Evolutionary conservation across 2,797 vertebrate species (phyloP).

Genomic region (Lophius americanus): DNA sequence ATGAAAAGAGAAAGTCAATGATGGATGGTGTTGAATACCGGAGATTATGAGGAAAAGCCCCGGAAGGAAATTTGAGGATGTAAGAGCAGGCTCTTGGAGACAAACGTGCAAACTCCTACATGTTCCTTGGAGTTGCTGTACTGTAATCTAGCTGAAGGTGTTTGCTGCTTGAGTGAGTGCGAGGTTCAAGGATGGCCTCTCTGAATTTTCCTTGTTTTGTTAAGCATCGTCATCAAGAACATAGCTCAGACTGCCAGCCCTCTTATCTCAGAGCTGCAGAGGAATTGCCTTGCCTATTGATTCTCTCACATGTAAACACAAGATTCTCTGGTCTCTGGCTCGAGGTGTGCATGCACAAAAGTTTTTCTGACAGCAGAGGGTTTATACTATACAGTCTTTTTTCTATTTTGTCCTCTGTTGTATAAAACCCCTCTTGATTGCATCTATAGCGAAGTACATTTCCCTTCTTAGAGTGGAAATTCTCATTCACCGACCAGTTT

Average conservation of each 20-base stretch:
- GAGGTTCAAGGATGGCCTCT: constrained; percentile 54
- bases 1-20: constrained; percentile 10
- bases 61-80: constrained; percentile 16
- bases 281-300: constrained; percentile 66
- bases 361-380: constrained; percentile 45
- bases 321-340: constrained; percentile 49
- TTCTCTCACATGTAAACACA: constrained; percentile 64
- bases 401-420: constrained; percentile 37
- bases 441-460: constrained; percentile 28
- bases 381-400: constrained; percentile 34
- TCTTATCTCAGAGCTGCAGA: constrained; percentile 65
- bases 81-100: constrained; percentile 44
- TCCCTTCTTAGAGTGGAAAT: constrained; percentile 33
- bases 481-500: constrained; percentile 20
- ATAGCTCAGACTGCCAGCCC: constrained; percentile 27
- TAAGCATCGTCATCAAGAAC: constrained; percentile 30
- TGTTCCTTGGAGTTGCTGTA: constrained; percentile 30
- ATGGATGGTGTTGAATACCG: constrained; percentile 23
- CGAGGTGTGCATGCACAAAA: constrained; percentile 63
- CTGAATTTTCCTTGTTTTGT: constrained; percentile 52
- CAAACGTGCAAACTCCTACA: constrained; percentile 62
- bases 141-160: constrained; percentile 45
- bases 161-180: constrained; percentile 22
- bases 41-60: constrained; percentile 13
- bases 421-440: constrained; percentile 55